Conservation (phyloP, 2,797 vertebrate genomes). For the Uromys caudimaculatus region DNA sequence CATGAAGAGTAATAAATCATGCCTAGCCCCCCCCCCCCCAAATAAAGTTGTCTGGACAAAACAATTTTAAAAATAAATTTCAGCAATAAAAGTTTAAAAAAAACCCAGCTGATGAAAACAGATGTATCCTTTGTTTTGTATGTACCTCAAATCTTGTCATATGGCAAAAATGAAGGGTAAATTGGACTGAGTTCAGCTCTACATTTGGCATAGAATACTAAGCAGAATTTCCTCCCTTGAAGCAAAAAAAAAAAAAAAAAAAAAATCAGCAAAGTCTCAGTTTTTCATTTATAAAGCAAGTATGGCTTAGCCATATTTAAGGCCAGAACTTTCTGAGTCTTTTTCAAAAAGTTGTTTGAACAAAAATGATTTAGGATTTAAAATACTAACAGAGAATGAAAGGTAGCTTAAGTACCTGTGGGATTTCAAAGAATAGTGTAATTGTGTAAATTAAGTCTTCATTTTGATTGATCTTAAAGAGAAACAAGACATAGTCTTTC, state of each 20-base stretch:
- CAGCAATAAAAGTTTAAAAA: constrained; percentile 74
- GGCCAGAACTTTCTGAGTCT: not conserved
- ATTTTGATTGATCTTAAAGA: constrained; percentile 12
- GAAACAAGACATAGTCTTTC: constrained; percentile 27
- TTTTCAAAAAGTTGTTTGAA: constrained; percentile 35
- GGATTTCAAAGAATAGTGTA: constrained; percentile 3
- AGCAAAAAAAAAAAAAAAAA: not conserved
- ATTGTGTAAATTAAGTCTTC: constrained; percentile 24
- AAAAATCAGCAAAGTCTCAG: not conserved
- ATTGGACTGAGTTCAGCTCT: constrained; percentile 55
- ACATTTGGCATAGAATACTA: constrained; percentile 46
- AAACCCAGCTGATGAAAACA: constrained; percentile 81
- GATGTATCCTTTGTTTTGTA: constrained; percentile 74
- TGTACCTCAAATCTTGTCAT: constrained; percentile 68
- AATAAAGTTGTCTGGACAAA: constrained; percentile 45
- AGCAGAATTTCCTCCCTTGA: not conserved
- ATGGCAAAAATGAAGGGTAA: constrained; percentile 70
- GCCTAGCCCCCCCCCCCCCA: not conserved
- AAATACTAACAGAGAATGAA: constrained; percentile 42
- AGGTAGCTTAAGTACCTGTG: not conserved
- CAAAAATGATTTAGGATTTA: constrained; percentile 46
- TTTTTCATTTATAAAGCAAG: constrained; percentile 53
- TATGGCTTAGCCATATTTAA: constrained; percentile 22
- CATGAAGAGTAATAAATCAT: constrained; percentile 84
- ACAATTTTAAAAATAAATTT: constrained; percentile 79